Evolutionary conservation across 2,888 invertebrate genomes (phyloP).

Genomic region (Ametastegia equiseti): DNA sequence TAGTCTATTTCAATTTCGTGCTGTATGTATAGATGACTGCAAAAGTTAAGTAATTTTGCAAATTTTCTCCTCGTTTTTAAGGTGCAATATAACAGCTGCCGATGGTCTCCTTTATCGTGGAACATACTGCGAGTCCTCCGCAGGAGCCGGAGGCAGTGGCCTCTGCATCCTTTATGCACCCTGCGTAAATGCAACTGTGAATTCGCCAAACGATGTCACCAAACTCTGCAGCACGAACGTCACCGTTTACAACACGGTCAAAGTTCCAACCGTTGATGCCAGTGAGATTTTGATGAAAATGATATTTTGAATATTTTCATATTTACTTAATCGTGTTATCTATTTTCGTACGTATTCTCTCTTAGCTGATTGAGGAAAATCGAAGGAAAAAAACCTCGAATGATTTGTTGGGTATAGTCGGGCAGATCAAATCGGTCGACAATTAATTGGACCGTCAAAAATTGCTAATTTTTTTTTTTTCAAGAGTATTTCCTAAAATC

Average conservation of each 20-base stretch:
- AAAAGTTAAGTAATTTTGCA: background rate
- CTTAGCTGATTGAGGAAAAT: background rate
- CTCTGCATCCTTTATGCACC: slow-evolving; percentile 62
- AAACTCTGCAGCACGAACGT: slow-evolving; percentile 59
- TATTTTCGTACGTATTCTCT: background rate
- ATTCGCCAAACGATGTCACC: slow-evolving; percentile 52
- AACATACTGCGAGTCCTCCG: slow-evolving; percentile 65
- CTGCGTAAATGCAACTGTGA: slow-evolving; percentile 65
- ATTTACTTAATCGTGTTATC: background rate
- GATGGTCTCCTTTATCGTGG: slow-evolving; percentile 63
- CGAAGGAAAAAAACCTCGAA: background rate
- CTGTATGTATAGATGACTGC: background rate
- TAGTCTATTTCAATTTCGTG: background rate
- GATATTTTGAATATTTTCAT: background rate
- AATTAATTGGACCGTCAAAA: too few species aligned
- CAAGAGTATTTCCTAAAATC: too few species aligned
- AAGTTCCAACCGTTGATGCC: slow-evolving; percentile 55
- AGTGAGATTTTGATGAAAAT: slow-evolving; percentile 53
- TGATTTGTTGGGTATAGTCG: too few species aligned
- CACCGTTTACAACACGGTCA: slow-evolving; percentile 55
- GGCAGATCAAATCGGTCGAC: too few species aligned
- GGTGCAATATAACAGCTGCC: slow-evolving; percentile 62
- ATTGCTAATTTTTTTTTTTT: too few species aligned
- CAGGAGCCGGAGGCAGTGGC: slow-evolving; percentile 59
- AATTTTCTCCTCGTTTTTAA: slow-evolving; percentile 45